These are phyloP conservation scores for Coregonus ussuriensis DNA, from an alignment of 2,797 vertebrate species.

Conservation along the genomic window DNA sequence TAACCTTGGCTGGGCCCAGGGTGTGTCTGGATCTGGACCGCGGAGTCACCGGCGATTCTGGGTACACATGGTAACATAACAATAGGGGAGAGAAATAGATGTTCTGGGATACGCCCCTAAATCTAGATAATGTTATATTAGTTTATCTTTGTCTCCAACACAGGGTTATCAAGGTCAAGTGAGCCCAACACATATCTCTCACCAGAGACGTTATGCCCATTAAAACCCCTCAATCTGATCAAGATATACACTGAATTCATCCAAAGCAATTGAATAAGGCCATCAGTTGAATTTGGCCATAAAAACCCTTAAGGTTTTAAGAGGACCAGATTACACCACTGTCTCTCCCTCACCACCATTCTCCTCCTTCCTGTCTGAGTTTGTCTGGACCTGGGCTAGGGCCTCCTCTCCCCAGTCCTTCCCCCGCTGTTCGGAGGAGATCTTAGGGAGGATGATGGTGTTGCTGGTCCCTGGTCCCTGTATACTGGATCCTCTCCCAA, in stretches of 20 bases:
- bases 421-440: conserved; percentile 37
- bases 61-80: background rate
- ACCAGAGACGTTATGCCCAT: too few relatives aligned
- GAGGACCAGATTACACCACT: background rate
- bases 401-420: background rate
- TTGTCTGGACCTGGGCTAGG: background rate
- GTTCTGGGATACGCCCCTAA: background rate
- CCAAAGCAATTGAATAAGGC: too few relatives aligned
- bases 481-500: conserved; percentile 45
- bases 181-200: background rate
- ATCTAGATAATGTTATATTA: background rate
- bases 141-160: too few relatives aligned
- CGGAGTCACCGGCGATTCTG: background rate
- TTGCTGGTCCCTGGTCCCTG: conserved; percentile 49
- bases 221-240: too few relatives aligned
- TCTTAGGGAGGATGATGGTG: conserved; percentile 66
- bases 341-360: background rate
- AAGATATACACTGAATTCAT: too few relatives aligned
- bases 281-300: too few relatives aligned
- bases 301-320: too few relatives aligned
- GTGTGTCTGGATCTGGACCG: background rate
- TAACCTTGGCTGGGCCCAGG: background rate
- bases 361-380: background rate
- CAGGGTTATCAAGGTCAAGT: background rate
- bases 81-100: background rate